Percentiles rank a stretch among this genome's conserved stretches.
Evolutionary conservation across 2,797 vertebrate species (phyloP).

Genomic region (Lepilemur ruficaudatus): DNA sequence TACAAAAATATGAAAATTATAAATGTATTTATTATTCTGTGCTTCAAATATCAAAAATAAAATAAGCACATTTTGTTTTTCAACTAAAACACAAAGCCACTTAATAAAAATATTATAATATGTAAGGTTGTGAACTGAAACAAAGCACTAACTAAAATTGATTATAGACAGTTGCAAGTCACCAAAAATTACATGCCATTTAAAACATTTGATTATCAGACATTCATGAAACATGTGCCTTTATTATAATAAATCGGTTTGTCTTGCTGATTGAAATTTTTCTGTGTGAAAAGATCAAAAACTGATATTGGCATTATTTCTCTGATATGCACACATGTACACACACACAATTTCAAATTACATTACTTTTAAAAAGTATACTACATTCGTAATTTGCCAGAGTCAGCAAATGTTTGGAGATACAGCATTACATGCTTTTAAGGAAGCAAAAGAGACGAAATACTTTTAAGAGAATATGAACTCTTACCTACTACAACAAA

Average conservation of each 20-base stretch:
- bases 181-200: neutral
- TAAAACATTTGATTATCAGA: neutral
- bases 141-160: conserved; percentile 68
- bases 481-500: neutral
- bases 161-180: conserved; percentile 29
- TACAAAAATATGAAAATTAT: conserved; percentile 67
- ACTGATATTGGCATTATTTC: neutral
- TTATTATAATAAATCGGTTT: conserved; percentile 28
- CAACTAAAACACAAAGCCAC: conserved; percentile 62
- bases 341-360: neutral
- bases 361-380: conserved; percentile 25
- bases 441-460: conserved; percentile 1
- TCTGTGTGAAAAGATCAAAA: conserved; percentile 18
- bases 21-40: conserved; percentile 50
- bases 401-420: neutral
- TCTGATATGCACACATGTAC: neutral
- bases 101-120: conserved; percentile 67
- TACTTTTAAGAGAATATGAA: conserved; percentile 14
- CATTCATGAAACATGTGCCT: neutral
- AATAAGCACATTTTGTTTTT: conserved; percentile 35
- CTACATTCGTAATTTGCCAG: neutral
- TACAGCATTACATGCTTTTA: neutral
- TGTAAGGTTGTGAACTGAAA: conserved; percentile 64
- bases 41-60: conserved; percentile 69
- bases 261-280: neutral